phyloP scores from a whole-genome alignment of 1,140 invertebrate genomes.

The Pantala flavescens region DNA sequence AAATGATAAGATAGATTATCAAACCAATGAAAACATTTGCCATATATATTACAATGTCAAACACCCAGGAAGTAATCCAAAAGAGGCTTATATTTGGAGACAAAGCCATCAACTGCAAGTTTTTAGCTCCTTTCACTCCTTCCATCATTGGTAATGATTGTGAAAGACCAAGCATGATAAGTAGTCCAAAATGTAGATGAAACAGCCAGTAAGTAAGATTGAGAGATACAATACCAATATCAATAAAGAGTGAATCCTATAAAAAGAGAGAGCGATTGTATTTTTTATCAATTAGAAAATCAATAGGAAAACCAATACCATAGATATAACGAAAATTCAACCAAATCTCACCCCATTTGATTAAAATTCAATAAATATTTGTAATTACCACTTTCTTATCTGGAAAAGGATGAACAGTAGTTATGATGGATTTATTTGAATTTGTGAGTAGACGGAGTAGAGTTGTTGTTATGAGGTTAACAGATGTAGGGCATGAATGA shows the following conservation, averaged over 20 bases:
- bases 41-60: not conserved
- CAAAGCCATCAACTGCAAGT: not conserved
- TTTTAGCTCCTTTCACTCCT: not conserved
- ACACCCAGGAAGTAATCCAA: not conserved
- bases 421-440: not conserved
- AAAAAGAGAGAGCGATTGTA: no score
- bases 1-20: not conserved
- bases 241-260: no score
- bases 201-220: no score
- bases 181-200: no score
- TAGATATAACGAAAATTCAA: no score
- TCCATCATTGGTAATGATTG: not conserved
- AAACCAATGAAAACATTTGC: not conserved
- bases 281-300: no score
- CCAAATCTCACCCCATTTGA: no score
- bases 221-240: no score
- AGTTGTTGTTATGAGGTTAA: not conserved
- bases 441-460: not conserved
- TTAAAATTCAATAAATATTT: not conserved
- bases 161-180: not conserved
- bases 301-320: no score
- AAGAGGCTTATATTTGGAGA: not conserved
- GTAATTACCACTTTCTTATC: not conserved
- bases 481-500: not conserved
- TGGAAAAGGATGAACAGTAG: not conserved